Evolutionary conservation across 1,140 invertebrate species (phyloP).

Genomic region (Scaptomyza graminum): DNA sequence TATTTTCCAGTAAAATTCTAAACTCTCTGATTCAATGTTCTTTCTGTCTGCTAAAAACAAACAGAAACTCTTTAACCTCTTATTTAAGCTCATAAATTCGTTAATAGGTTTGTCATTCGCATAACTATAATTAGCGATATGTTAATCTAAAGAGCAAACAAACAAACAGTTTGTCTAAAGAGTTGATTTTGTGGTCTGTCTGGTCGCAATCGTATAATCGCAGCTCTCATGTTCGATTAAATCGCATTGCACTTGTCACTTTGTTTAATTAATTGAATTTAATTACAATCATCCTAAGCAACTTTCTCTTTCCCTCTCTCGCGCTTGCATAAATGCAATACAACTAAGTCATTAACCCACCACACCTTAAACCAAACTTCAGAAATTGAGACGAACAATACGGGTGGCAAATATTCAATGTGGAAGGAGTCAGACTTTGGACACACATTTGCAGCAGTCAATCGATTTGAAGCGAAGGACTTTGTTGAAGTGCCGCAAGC

Average conservation of each 20-base stretch:
- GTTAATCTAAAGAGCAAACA: neutral
- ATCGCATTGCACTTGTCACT: slow-evolving; percentile 8
- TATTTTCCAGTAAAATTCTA: too few relatives aligned
- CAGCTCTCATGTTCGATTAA: neutral
- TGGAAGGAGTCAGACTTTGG: neutral
- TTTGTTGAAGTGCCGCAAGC: slow-evolving; percentile 44
- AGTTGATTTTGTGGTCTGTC: neutral
- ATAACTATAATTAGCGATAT: neutral
- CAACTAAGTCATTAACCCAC: slow-evolving; percentile 26
- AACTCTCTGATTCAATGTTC: too few relatives aligned
- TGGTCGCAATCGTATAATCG: too few relatives aligned
- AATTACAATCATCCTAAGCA: neutral
- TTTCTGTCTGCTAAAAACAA: too few relatives aligned
- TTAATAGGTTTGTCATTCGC: too few relatives aligned
- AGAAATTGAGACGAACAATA: neutral
- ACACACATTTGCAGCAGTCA: slow-evolving; percentile 12
- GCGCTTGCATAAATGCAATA: slow-evolving; percentile 8
- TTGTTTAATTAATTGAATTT: slow-evolving; percentile 22
- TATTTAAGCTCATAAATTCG: too few relatives aligned
- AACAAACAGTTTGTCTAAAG: neutral
- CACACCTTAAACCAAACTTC: neutral
- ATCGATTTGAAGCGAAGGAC: slow-evolving; percentile 19
- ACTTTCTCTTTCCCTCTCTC: neutral
- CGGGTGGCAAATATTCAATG: too few relatives aligned
- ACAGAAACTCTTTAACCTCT: too few relatives aligned